Conservation (phyloP, 2,113 vertebrate species). For the Odocoileus virginianus region DNA sequence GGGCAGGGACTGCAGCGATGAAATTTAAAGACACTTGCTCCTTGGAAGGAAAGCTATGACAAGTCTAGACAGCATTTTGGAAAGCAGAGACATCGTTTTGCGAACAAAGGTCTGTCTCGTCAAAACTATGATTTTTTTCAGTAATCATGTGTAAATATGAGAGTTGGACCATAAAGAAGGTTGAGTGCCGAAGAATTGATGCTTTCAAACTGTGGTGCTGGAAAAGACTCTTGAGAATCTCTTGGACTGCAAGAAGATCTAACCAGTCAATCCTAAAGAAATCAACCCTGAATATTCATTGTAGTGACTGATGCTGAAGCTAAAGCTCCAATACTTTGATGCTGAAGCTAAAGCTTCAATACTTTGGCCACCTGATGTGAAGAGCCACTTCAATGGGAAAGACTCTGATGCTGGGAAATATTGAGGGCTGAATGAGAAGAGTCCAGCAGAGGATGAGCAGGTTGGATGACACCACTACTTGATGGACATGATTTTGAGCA, state of each 20-base stretch:
- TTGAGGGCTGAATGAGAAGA: not conserved
- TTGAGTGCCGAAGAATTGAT: not conserved
- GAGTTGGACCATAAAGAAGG: not conserved
- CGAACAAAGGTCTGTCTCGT: not conserved
- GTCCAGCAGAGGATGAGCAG: not conserved
- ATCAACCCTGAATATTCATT: not conserved
- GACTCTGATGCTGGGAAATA: not conserved
- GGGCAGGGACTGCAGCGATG: rapidly evolving
- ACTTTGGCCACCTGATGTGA: not conserved
- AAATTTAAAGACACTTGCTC: not conserved
- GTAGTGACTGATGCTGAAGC: not conserved
- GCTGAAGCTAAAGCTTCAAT: not conserved
- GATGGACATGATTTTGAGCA: not conserved
- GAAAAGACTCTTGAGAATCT: not conserved
- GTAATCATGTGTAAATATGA: not conserved
- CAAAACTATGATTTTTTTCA: not conserved
- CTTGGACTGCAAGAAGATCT: not conserved
- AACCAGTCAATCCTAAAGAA: not conserved
- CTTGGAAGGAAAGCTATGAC: not conserved
- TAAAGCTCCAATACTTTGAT: not conserved
- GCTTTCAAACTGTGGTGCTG: not conserved
- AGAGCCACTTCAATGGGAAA: not conserved
- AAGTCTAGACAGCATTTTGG: not conserved
- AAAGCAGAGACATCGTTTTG: not conserved
- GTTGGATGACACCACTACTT: not conserved